Evolutionary conservation across 2,888 invertebrate genomes (phyloP), one percentile per base, ranked within the genome.

Genomic region (Cancer borealis): DNA sequence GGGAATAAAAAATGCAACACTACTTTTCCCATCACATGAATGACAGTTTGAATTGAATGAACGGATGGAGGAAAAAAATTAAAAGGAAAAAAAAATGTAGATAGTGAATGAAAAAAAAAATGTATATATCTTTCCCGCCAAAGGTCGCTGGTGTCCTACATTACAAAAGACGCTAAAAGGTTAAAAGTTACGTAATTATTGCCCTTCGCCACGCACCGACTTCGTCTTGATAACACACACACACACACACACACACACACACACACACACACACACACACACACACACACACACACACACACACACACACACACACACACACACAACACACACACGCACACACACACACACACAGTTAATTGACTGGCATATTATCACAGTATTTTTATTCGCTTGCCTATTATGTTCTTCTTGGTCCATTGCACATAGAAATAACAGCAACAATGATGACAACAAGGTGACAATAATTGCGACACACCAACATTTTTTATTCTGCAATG

Each of bases 181-280:
- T 66, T 66, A 66, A 66, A 66, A n/a, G 66, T 66, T 66, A 6
- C 17, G 66, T 66, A 66, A 66, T 66, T 66, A 66, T 66, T n/a
- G 66, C 21, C 6, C 66, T 21, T 0, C n/a, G 66, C 66, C 66
- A n/a, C n/a, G n/a, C 60, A 66, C 60, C 60, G 60, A 66, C 60
- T 21, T 66, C 21, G 17, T 21, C 14, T 66, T 66, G 60, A 66
- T 66, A 66, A 21, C 21, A 66, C 66, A n/a, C 66, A 66, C n/a
- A 21, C 66, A 66, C 66, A 66, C n/a, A 66, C n/a, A 66, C n/a
- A 66, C n/a, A 66, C 66, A 66, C n/a, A 66, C n/a, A 66, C n/a
- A 66, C 66, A 66, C n/a, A 66, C 66, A 66, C n/a, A 66, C 66
- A 66, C 21, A 66, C 66, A 66, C 21, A 66, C 66, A 66, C 21